phyloP scores from a whole-genome alignment of 2,797 vertebrate species.

The Enoplosus armatus region DNA sequence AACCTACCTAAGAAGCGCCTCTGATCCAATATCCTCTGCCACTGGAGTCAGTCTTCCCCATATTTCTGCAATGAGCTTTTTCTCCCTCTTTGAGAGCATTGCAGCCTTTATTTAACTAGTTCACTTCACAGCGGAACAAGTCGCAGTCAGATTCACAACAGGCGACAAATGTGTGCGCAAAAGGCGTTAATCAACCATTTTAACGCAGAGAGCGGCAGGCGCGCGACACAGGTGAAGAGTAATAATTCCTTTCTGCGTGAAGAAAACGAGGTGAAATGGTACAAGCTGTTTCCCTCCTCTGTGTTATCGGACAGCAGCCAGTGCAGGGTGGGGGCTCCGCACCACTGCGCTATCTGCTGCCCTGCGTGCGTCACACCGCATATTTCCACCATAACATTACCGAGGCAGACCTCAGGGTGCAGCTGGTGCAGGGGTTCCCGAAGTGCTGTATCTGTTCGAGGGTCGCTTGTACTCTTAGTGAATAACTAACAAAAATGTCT shows the following conservation, averaged over 20 bases:
- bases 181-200: conserved; percentile 62
- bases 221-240: too few species aligned
- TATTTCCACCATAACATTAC: not conserved
- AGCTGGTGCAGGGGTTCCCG: not conserved
- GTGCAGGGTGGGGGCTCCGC: conserved; percentile 63
- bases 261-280: not conserved
- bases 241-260: not conserved
- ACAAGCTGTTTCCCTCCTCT: conserved; percentile 21
- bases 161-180: not conserved
- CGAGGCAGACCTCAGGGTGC: not conserved
- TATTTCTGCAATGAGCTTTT: conserved; percentile 75
- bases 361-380: conserved; percentile 24
- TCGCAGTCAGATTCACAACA: not conserved
- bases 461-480: not conserved
- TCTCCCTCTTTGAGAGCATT: conserved; percentile 84
- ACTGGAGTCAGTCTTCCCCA: conserved; percentile 76
- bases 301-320: conserved; percentile 69
- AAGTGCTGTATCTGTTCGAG: not conserved
- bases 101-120: conserved; percentile 20
- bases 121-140: not conserved
- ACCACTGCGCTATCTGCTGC: conserved; percentile 49
- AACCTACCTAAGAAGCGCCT: conserved; percentile 84
- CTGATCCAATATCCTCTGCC: conserved; percentile 84
- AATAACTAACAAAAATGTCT: too few species aligned
- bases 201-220: too few species aligned